A percentile compares a stretch with the other conserved stretches of the same genome.
phyloP scores from a whole-genome alignment of 2,888 invertebrate species.

The Aricia artaxerxes region DNA sequence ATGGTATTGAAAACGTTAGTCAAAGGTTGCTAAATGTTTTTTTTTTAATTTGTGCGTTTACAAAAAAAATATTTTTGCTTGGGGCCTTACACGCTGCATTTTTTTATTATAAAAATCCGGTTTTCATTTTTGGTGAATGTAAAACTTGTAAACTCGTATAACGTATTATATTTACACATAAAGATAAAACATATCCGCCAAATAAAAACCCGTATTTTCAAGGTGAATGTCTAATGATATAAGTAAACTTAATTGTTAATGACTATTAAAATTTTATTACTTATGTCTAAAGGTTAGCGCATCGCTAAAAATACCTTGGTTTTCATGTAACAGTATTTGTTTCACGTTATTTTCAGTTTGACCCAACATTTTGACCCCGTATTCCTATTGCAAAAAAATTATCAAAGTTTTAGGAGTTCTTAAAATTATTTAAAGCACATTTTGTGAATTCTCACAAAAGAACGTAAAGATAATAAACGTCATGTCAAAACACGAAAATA shows the following conservation, averaged over 20 bases:
- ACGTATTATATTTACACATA: constrained; percentile 2
- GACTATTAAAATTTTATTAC: constrained; percentile 2
- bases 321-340: neutral
- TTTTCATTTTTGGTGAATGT: constrained; percentile 3
- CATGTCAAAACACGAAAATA: neutral
- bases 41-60: too few relatives aligned
- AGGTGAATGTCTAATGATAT: constrained; percentile 5
- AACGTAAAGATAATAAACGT: too few relatives aligned
- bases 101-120: neutral
- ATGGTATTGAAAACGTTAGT: too few relatives aligned
- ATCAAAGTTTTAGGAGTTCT: neutral
- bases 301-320: constrained; percentile 12
- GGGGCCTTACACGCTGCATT: neutral
- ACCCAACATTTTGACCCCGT: neutral
- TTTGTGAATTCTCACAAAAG: too few relatives aligned
- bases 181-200: constrained; percentile 15
- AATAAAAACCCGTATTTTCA: constrained; percentile 14
- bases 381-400: neutral
- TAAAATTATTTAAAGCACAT: too few relatives aligned
- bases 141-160: neutral
- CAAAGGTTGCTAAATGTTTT: too few relatives aligned
- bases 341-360: neutral
- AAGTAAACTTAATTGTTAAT: constrained; percentile 10
- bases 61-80: too few relatives aligned
- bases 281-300: constrained; percentile 1